phyloP scores from a whole-genome alignment of 1,140 invertebrate species.

The Druon quercuslanigerum region DNA sequence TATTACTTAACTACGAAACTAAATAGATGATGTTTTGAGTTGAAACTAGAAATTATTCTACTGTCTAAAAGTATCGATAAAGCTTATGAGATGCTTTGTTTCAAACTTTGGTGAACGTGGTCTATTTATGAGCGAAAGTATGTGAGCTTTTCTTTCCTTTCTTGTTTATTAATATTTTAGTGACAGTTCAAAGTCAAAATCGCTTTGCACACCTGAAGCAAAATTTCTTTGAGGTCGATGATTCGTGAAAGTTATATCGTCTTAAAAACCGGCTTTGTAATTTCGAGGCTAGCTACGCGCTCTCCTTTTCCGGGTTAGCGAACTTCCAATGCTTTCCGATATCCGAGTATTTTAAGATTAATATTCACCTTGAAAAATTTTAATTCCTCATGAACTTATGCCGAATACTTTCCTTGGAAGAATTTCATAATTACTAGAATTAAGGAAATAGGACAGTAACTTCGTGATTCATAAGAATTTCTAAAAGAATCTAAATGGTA shows the following conservation, averaged over 20 bases:
- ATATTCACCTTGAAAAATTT: constrained; percentile 6
- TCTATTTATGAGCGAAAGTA: neutral
- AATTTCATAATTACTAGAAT: neutral
- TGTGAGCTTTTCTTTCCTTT: neutral
- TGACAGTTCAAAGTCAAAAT: constrained; percentile 53
- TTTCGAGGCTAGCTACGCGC: constrained; percentile 42
- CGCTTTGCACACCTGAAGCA: constrained; percentile 50
- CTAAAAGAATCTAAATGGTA: neutral
- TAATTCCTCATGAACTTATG: constrained; percentile 2
- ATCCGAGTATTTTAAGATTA: neutral
- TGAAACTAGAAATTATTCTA: too few species aligned
- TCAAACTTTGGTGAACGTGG: neutral
- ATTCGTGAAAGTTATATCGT: constrained; percentile 52
- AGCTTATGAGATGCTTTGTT: too few species aligned
- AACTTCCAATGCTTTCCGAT: constrained; percentile 21
- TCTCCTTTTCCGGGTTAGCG: constrained; percentile 34
- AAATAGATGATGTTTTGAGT: too few species aligned
- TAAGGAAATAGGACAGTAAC: neutral
- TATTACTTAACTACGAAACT: too few species aligned
- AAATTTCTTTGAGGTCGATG: constrained; percentile 45
- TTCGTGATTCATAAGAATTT: neutral
- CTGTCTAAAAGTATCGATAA: too few species aligned
- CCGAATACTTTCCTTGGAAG: constrained; percentile 18
- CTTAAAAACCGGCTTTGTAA: constrained; percentile 52
- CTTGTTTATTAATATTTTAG: neutral